Percentiles rank a stretch among this genome's conserved stretches.
Evolutionary conservation across 2,797 vertebrate species (phyloP).

Genomic region (Moxostoma hubbsi): DNA sequence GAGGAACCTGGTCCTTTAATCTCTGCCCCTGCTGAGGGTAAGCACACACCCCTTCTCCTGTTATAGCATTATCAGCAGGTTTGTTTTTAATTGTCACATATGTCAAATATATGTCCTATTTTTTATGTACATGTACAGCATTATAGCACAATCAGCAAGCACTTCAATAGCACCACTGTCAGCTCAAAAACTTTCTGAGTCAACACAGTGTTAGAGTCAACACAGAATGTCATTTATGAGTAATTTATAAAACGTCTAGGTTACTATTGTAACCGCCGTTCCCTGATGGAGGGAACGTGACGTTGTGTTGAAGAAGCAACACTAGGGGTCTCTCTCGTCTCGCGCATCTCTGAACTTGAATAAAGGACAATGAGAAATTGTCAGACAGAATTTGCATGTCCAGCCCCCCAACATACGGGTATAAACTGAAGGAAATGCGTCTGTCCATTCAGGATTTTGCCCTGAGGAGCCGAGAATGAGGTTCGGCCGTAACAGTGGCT

Average conservation of each 20-base stretch:
- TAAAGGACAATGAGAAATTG: too few relatives aligned
- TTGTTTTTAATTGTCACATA: constrained; percentile 16
- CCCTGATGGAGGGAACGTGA: too few relatives aligned
- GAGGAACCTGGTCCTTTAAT: constrained; percentile 91
- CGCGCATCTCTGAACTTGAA: too few relatives aligned
- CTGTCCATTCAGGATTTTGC: too few relatives aligned
- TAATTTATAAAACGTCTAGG: background rate
- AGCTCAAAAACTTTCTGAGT: background rate
- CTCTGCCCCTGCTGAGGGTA: constrained; percentile 89
- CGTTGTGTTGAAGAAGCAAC: too few relatives aligned
- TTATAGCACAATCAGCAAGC: background rate
- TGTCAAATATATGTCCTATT: background rate
- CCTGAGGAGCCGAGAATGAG: too few relatives aligned
- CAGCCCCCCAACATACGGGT: too few relatives aligned
- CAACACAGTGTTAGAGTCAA: background rate
- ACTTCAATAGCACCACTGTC: background rate
- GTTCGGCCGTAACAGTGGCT: too few relatives aligned
- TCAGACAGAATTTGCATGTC: too few relatives aligned
- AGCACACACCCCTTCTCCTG: constrained; percentile 63
- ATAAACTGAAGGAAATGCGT: too few relatives aligned
- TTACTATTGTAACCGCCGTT: too few relatives aligned
- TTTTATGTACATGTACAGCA: constrained; percentile 6
- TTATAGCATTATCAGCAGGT: constrained; percentile 32
- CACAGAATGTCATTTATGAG: background rate
- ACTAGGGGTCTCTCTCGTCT: too few relatives aligned